Evolutionary conservation across 2,113 vertebrate species (phyloP), one percentile per base, ranked within the genome.

Genomic region (Pteropus alecto): DNA sequence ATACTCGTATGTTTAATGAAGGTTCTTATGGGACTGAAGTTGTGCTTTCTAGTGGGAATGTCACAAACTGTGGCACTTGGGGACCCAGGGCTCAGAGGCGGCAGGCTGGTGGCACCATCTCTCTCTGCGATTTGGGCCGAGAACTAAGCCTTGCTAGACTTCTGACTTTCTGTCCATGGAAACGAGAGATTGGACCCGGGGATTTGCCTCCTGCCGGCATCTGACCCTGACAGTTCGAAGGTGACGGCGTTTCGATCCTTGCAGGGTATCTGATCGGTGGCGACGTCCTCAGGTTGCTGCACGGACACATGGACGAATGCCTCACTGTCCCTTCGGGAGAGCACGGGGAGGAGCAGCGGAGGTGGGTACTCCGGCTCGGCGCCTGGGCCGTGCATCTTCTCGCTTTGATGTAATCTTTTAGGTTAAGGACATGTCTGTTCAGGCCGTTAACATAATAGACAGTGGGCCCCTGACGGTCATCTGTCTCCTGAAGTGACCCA

Each of bases 231-330:
- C 4, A 19, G 10, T 84, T 71, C 46, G 15, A 6, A 56, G 2
- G 6, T 61, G 41, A 86, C 78, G 46, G 46, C 0, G 3, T 93
- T 96, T 95, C 10, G 1, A 19, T 74, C 76, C 67, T 97, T 98
- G 4, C 97, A 99, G 99, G 99, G 56, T 99, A 99, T 96, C 98
- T 99, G 91, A 99, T 99, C 87, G 99, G 99, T 81, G 99, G 99
- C 2, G 99, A 99, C 70, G 99, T 99, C 94, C 98, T 99, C 93
- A 98, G 99, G 71, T 98, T 99, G 94, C 98, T 99, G 89, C 99
- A 99, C 0, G 99, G 99, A 89, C 99, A 99, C 97, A 99, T 99
- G 99, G 99, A 99, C 1, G 99, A 99, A 96, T 99, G 99, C 97
- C 98, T 99, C 97, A 99, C 99, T 1, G 99, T 99, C 81, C 99